These are phyloP conservation scores for Hyles lineata DNA, from an alignment of 2,888 invertebrate species.

Conservation along the genomic window DNA sequence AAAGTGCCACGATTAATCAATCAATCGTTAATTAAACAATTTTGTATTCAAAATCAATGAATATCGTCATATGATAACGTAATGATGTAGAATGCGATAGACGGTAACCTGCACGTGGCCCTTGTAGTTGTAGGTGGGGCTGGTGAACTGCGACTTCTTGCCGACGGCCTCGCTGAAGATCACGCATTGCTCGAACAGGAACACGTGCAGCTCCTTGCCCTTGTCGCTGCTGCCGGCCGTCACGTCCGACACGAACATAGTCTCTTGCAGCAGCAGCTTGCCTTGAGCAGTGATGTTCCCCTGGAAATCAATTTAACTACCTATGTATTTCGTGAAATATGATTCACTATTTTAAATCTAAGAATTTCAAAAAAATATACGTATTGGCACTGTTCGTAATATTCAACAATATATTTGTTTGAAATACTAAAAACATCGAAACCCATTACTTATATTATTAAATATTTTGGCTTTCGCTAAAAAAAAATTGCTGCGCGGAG, in stretches of 20 bases:
- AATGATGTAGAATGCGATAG: no score
- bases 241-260: slow-evolving; percentile 89
- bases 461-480: not conserved
- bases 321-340: slow-evolving; percentile 3
- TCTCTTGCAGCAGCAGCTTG: slow-evolving; percentile 94
- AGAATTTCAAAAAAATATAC: not conserved
- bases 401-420: not conserved
- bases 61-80: no score
- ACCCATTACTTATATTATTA: not conserved
- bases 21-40: not conserved
- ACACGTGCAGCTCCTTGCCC: slow-evolving; percentile 94
- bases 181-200: slow-evolving; percentile 98
- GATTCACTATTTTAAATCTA: not conserved
- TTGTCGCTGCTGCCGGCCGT: slow-evolving; percentile 73
- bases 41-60: no score
- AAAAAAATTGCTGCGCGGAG: no score
- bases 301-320: slow-evolving; percentile 74
- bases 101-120: slow-evolving; percentile 94
- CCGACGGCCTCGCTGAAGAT: slow-evolving; percentile 98
- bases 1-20: not conserved
- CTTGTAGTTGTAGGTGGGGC: slow-evolving; percentile 97
- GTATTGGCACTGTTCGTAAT: no score
- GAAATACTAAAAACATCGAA: no score
- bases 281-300: slow-evolving; percentile 99
- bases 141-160: slow-evolving; percentile 95